These are phyloP conservation scores for Bradypodion ventrale DNA, from an alignment of 2,797 vertebrate species.

Conservation along the genomic window DNA sequence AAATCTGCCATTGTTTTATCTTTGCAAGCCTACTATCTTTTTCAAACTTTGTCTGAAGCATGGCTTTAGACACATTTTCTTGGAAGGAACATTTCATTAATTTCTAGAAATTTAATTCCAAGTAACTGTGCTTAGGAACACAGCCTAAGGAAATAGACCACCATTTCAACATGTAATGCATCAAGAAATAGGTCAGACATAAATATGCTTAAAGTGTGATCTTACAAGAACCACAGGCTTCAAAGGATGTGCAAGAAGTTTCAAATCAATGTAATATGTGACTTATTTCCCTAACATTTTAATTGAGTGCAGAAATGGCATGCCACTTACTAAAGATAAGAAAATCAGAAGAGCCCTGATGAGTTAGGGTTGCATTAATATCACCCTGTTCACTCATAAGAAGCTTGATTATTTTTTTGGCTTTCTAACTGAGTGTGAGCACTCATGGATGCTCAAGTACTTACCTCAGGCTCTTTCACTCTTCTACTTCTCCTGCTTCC, in stretches of 20 bases:
- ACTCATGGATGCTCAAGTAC: not conserved
- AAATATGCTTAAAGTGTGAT: slow-evolving; percentile 15
- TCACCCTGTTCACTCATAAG: not conserved
- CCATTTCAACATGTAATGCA: slow-evolving; percentile 15
- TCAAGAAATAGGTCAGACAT: slow-evolving; percentile 19
- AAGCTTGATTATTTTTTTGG: not conserved
- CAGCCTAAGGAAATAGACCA: slow-evolving; percentile 11
- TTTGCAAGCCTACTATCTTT: not conserved
- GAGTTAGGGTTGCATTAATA: not conserved
- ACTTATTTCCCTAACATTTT: not conserved
- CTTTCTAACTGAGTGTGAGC: not conserved
- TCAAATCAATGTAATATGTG: not conserved
- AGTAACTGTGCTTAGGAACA: slow-evolving; percentile 16
- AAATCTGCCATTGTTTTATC: not conserved
- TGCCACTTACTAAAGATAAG: not conserved
- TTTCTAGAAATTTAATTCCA: slow-evolving; percentile 20
- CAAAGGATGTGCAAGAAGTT: slow-evolving; percentile 10
- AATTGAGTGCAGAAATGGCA: not conserved
- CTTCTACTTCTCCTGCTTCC: not conserved
- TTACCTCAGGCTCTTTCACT: not conserved
- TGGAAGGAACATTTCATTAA: not conserved
- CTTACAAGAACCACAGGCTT: slow-evolving; percentile 6
- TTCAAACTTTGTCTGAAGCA: not conserved
- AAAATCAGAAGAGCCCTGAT: not conserved
- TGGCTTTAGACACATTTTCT: slow-evolving; percentile 10